A percentile compares a stretch with the other conserved stretches of the same genome.
Conservation (phyloP, 2,888 invertebrate species). For the Sesia bembeciformis region DNA sequence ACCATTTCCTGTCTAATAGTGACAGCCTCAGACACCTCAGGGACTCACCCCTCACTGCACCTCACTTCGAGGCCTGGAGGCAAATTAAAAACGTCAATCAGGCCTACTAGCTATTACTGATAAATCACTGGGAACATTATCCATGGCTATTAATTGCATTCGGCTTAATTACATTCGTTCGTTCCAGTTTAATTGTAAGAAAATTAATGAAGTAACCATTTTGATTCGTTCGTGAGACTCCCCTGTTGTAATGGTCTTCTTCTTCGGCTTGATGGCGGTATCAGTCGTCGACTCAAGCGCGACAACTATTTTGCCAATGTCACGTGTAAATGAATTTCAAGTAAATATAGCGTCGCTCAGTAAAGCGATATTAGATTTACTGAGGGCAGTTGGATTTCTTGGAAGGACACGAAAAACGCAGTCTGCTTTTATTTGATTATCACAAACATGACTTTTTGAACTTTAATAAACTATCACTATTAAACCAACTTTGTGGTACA, state of each 20-base stretch:
- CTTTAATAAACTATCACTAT: too few relatives aligned
- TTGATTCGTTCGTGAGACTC: conserved; percentile 1
- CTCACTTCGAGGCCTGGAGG: conserved; percentile 19
- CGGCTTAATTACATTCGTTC: conserved; percentile 55
- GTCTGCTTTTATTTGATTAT: too few relatives aligned
- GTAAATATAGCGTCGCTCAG: too few relatives aligned
- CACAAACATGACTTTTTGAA: too few relatives aligned
- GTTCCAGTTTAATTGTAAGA: conserved; percentile 50
- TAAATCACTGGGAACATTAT: conserved; percentile 57
- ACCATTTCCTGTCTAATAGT: conserved; percentile 29
- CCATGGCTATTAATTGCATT: conserved; percentile 51
- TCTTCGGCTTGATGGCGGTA: too few relatives aligned
- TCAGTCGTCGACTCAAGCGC: too few relatives aligned
- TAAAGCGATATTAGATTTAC: too few relatives aligned
- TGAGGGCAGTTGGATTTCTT: too few relatives aligned
- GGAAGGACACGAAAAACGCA: too few relatives aligned
- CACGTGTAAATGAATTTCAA: too few relatives aligned
- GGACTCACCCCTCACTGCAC: conserved; percentile 14
- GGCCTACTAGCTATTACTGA: conserved; percentile 48
- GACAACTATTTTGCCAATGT: too few relatives aligned
- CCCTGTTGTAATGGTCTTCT: neutral
- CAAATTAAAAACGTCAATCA: conserved; percentile 69
- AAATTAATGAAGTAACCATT: conserved; percentile 13
- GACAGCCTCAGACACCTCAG: conserved; percentile 27
- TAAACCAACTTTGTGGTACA: too few relatives aligned